A percentile compares a stretch with the other conserved stretches of the same genome.
phyloP scores from a whole-genome alignment of 2,797 vertebrate species.

The Leuciscus waleckii region DNA sequence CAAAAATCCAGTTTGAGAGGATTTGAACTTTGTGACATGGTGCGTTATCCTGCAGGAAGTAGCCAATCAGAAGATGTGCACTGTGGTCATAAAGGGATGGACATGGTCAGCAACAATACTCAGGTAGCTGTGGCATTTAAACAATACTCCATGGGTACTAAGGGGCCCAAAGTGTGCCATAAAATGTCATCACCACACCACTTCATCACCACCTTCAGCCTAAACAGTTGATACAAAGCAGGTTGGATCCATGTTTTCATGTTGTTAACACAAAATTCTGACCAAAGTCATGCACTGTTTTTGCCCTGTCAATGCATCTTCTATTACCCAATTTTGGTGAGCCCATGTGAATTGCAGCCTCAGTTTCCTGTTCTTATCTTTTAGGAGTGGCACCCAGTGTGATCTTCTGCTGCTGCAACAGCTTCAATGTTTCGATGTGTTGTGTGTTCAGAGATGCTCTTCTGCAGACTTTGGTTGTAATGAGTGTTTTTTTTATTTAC shows the following conservation, averaged over 20 bases:
- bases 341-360: not conserved
- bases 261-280: constrained; percentile 57
- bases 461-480: too few relatives aligned
- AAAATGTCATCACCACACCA: not conserved
- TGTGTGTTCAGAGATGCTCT: too few relatives aligned
- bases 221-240: constrained; percentile 42
- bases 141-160: not conserved
- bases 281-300: constrained; percentile 48
- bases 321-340: not conserved
- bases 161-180: not conserved
- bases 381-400: not conserved
- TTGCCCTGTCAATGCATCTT: not conserved
- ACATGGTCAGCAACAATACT: too few relatives aligned
- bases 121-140: too few relatives aligned
- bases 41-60: too few relatives aligned
- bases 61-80: too few relatives aligned
- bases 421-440: too few relatives aligned
- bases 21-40: too few relatives aligned
- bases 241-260: constrained; percentile 53
- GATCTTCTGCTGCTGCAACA: not conserved
- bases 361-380: too few relatives aligned
- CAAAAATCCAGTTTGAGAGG: too few relatives aligned
- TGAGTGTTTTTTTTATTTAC: too few relatives aligned
- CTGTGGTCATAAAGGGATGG: too few relatives aligned
- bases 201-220: not conserved